Evolutionary conservation across 92 coral and sea anemone species (phyloP).

Genomic region (Parazoanthus darwini): DNA sequence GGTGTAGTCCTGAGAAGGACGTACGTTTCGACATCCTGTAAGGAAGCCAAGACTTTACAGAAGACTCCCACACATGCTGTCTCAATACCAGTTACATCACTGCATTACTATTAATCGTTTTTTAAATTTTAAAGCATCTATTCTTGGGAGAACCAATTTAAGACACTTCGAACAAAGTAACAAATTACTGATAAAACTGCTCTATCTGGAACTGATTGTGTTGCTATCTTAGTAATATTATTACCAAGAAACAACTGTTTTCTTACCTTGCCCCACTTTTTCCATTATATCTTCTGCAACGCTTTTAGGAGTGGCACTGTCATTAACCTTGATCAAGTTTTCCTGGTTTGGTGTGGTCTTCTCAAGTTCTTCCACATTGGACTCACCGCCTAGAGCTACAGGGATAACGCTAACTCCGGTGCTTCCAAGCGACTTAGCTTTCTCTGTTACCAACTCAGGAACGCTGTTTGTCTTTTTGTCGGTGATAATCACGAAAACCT

Average conservation of each 20-base stretch:
- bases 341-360: slow-evolving; percentile 57
- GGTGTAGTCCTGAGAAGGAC: too few relatives aligned
- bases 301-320: neutral
- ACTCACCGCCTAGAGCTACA: slow-evolving; percentile 71
- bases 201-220: neutral
- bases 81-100: too few relatives aligned
- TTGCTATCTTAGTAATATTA: neutral
- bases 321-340: slow-evolving; percentile 41
- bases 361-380: slow-evolving; percentile 61
- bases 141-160: too few relatives aligned
- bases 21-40: too few relatives aligned
- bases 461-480: slow-evolving; percentile 70
- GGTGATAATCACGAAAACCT: slow-evolving; percentile 76
- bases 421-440: slow-evolving; percentile 65
- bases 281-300: slow-evolving; percentile 72
- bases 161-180: too few relatives aligned
- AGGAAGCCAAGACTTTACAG: too few relatives aligned
- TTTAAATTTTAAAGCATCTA: too few relatives aligned
- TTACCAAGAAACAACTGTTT: neutral
- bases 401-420: slow-evolving; percentile 75
- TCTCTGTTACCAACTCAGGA: slow-evolving; percentile 46
- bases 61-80: too few relatives aligned
- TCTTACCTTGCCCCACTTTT: slow-evolving; percentile 73
- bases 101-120: too few relatives aligned
- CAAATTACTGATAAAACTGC: neutral